Base-by-base conservation (phyloP, 64 coral and sea anemone species). In the Pocillopora verrucosa region DNA sequence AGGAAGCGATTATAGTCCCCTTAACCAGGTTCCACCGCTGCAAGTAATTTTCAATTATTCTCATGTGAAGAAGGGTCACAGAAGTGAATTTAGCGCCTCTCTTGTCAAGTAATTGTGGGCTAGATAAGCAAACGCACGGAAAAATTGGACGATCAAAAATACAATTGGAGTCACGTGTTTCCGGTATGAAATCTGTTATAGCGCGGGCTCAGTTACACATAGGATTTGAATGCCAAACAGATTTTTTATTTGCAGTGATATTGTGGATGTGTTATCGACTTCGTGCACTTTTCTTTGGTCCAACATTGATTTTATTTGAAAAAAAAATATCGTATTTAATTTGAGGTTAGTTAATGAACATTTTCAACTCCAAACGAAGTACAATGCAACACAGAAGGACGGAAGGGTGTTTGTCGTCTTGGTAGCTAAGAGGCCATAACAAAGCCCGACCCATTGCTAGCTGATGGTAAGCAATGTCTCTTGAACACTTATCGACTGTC, bases 381-480 rank as follows among this genome's bases (percentile, higher is more conserved):
- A 25, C 20, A 85, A 85, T 72, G 63, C 37, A 72, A 15, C 35
- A 68, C 61, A 41, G 19, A 56, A 9, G 7, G 57, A 72, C 61
- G n/a, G 57, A 36, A 85, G 25, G 22, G 30, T 13, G 4, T 41
- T 35, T 41, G 60, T 83, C 80, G 80, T 83, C 65, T 67, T 85
- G 82, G 63, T 72, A 72, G 64, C 82, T 37, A 72, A 58, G 82
- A 36, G 11, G 57, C 68, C 82, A 85, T 72, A 85, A 85, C 82
- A 85, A 83, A 51, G 41, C 41, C 34, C 36, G 5, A 11, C 19
- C 36, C 2, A 11, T 20, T 56, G 51, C 26, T 85, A 11, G 16
- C 34, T 58, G 51, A 85, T 72, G 82, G 82, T 85, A 65, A 25
- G 82, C 9, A 19, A 57, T 72, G 22, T 70, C 56, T 45, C 4